Conservation (phyloP, 2,888 invertebrate species). For the Drosophila suboccidentalis region DNA sequence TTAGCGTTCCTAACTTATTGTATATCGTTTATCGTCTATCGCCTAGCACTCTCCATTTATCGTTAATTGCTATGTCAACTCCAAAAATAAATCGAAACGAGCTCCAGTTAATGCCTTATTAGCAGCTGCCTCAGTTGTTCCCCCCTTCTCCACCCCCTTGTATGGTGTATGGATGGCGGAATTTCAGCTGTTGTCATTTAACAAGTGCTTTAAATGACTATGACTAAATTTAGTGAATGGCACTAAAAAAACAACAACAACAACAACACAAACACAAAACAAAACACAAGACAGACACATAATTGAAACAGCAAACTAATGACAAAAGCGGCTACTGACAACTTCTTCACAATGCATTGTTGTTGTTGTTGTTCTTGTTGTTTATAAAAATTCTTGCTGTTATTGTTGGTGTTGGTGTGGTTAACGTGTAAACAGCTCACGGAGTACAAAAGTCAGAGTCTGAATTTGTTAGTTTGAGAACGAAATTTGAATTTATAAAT, state of each 20-base stretch:
- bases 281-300: slow-evolving; percentile 22
- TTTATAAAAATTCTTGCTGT: slow-evolving; percentile 17
- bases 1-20: neutral
- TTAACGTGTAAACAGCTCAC: slow-evolving; percentile 55
- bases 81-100: slow-evolving; percentile 17
- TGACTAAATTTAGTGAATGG: slow-evolving; percentile 50
- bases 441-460: slow-evolving; percentile 22
- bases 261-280: slow-evolving; percentile 13
- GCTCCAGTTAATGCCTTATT: slow-evolving; percentile 16
- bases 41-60: neutral
- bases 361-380: slow-evolving; percentile 13
- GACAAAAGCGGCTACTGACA: slow-evolving; percentile 43
- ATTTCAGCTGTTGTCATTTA: slow-evolving; percentile 22
- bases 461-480: slow-evolving; percentile 28
- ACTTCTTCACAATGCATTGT: slow-evolving; percentile 15
- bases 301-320: slow-evolving; percentile 56
- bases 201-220: slow-evolving; percentile 40
- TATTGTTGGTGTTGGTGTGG: slow-evolving; percentile 29
- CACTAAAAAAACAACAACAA: slow-evolving; percentile 27
- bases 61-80: slow-evolving; percentile 27
- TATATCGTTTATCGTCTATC: slow-evolving; percentile 4
- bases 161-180: neutral
- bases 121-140: slow-evolving; percentile 16
- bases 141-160: neutral
- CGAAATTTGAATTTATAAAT: slow-evolving; percentile 68